phyloP scores from a whole-genome alignment of 92 coral and sea anemone species.

The Plumapathes pennacea region DNA sequence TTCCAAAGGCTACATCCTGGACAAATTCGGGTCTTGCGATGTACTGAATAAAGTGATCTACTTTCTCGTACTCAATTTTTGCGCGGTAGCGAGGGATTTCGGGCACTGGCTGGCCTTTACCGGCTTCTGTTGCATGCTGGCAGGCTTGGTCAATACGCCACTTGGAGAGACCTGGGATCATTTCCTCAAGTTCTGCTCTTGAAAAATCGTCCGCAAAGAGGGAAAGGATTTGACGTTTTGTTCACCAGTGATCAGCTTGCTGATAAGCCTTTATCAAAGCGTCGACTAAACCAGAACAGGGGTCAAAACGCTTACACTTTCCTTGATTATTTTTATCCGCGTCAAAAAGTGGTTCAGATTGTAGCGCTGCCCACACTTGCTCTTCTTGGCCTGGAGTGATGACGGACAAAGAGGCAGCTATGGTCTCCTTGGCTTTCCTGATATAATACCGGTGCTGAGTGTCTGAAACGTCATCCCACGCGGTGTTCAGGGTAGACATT shows the following conservation, averaged over 20 bases:
- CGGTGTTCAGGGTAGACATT: slow-evolving; percentile 43
- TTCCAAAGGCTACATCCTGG: slow-evolving; percentile 32
- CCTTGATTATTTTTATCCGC: slow-evolving; percentile 12
- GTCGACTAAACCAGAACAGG: slow-evolving; percentile 12
- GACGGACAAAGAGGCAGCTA: slow-evolving; percentile 33
- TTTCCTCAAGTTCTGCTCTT: slow-evolving; percentile 33
- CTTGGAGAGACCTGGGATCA: slow-evolving; percentile 37
- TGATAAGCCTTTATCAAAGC: slow-evolving; percentile 19
- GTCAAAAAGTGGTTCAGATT: slow-evolving; percentile 12
- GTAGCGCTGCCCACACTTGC: slow-evolving; percentile 23
- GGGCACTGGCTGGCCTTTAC: slow-evolving; percentile 29
- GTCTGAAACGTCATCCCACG: slow-evolving; percentile 36
- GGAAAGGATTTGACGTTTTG: slow-evolving; percentile 41
- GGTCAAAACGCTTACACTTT: slow-evolving; percentile 32
- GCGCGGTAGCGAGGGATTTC: slow-evolving; percentile 5
- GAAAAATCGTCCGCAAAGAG: slow-evolving; percentile 63
- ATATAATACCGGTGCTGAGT: slow-evolving; percentile 47
- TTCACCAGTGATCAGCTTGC: slow-evolving; percentile 45
- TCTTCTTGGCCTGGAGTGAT: slow-evolving; percentile 47
- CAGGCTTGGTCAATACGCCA: slow-evolving; percentile 56
- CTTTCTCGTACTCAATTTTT: slow-evolving; percentile 16
- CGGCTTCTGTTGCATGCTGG: slow-evolving; percentile 31
- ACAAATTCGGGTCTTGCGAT: slow-evolving; percentile 24
- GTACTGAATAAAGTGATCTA: slow-evolving; percentile 33
- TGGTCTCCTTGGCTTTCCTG: slow-evolving; percentile 39